Percentiles rank a stretch among this genome's conserved stretches.
These are phyloP conservation scores for Drosophila multiciliata DNA, from an alignment of 2,888 invertebrate species.

Conservation along the genomic window DNA sequence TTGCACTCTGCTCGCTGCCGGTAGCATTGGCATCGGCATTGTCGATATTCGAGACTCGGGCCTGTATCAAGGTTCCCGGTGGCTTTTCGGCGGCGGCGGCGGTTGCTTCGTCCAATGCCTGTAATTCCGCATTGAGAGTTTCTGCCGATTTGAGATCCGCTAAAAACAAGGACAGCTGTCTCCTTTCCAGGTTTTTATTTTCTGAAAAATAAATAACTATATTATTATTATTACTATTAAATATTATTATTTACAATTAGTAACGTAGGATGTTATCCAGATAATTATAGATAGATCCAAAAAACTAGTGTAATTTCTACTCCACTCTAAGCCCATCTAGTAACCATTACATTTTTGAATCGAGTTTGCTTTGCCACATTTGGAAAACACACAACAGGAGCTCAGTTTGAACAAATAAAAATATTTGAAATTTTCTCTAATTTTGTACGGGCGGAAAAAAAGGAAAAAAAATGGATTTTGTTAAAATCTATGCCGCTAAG, in stretches of 20 bases:
- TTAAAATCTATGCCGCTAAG: too few species aligned
- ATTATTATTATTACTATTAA: neutral
- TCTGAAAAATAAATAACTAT: neutral
- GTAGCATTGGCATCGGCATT: neutral
- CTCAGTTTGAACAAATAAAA: constrained; percentile 70
- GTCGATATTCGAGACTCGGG: constrained; percentile 40
- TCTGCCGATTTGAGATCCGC: constrained; percentile 91
- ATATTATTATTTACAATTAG: neutral
- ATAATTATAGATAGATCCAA: neutral
- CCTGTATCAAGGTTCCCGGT: constrained; percentile 56
- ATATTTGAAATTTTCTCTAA: constrained; percentile 2
- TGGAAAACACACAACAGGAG: neutral
- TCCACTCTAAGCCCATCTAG: neutral
- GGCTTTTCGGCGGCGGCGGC: neutral
- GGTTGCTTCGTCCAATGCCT: neutral
- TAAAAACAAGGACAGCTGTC: constrained; percentile 86
- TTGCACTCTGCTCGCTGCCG: neutral
- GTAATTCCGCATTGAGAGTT: constrained; percentile 22
- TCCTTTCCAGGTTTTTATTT: neutral
- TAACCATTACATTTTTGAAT: neutral
- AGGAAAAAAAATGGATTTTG: too few species aligned
- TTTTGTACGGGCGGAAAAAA: neutral
- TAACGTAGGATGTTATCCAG: neutral
- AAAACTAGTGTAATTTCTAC: neutral
- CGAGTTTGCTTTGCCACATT: neutral